Base-by-base conservation (phyloP, 92 coral and sea anemone genomes). In the Siderastrea siderea region DNA sequence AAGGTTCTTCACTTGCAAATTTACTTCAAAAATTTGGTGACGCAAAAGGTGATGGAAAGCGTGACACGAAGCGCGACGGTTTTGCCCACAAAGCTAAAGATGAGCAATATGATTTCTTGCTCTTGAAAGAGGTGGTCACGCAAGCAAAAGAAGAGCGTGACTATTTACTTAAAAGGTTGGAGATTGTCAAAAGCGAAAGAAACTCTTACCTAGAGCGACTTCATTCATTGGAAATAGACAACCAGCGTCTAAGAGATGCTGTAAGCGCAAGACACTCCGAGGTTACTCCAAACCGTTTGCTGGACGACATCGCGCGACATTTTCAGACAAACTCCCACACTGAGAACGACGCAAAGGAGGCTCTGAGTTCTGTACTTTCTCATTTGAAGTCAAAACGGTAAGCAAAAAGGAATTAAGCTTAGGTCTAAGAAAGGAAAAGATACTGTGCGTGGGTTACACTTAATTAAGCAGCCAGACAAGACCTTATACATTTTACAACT, bases 371-470 rank as follows among this genome's bases (percentile, higher is more conserved):
- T 45, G 95, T 93, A 2, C 94, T 95, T 57, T 90, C 98, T 14
- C 98, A 91, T 68, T 74, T 95, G 77, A 87, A 90, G 45, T 95
- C 98, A 6, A 95, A 95, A 74, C 82, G 98, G 98, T 95, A 72
- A 19, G 94, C 52, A 16, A 17, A 48, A 13, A 1, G 3, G 13
- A 48, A 48, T 74, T 46, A 53, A 5, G 4, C 78, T 5, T 12
- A 43, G 7, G 38, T 14, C 5, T 8, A 3, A 7, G 17, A 26
- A 26, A 26, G 38, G 38, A 26, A 26, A 26, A 26, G 38, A 26
- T 26, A 26, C 38, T 26, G 38, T 26, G 38, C 38, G 38, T 26
- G 38, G 38, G 38, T 26, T 26, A 26, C 38, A 26, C 38, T 26
- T 26, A 26, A 26, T 26, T 26, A 26, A 26, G 38, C 38, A 26